Conservation (phyloP, 2,888 invertebrate genomes). For the Drosophila hawaiiensis region DNA sequence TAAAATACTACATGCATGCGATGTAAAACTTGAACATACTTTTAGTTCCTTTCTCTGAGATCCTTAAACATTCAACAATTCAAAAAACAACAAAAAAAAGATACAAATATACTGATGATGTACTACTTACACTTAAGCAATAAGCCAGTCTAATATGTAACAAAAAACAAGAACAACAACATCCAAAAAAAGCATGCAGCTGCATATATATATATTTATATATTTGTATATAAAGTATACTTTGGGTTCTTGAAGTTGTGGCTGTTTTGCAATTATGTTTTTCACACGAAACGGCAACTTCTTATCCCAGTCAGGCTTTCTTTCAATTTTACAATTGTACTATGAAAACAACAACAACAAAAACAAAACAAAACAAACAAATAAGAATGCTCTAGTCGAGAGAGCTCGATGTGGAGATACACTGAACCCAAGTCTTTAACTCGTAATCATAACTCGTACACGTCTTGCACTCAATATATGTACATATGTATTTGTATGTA, state of each 20-base stretch:
- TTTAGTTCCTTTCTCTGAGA: constrained; percentile 66
- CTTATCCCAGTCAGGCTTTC: constrained; percentile 8
- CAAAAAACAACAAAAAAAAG: constrained; percentile 20
- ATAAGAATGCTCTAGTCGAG: background rate
- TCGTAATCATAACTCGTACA: background rate
- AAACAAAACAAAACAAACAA: constrained; percentile 2
- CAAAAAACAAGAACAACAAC: constrained; percentile 5
- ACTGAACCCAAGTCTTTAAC: background rate
- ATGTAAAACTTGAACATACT: constrained; percentile 59
- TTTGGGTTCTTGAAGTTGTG: constrained; percentile 2
- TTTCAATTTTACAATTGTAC: constrained; percentile 43
- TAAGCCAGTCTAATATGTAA: constrained; percentile 19
- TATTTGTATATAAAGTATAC: constrained; percentile 46
- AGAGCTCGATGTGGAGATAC: background rate
- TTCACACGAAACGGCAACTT: constrained; percentile 25
- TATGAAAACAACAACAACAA: constrained; percentile 25
- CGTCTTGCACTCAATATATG: background rate
- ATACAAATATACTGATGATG: constrained; percentile 20
- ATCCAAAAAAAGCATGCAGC: constrained; percentile 4
- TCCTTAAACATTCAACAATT: constrained; percentile 48
- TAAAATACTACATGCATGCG: constrained; percentile 18
- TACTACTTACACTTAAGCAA: constrained; percentile 44
- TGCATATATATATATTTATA: constrained; percentile 2
- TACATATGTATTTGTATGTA: background rate
- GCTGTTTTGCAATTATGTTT: constrained; percentile 2